Percentiles rank a stretch among this genome's conserved stretches.
Conservation (phyloP, 2,888 invertebrate genomes). For the Antitype chi region DNA sequence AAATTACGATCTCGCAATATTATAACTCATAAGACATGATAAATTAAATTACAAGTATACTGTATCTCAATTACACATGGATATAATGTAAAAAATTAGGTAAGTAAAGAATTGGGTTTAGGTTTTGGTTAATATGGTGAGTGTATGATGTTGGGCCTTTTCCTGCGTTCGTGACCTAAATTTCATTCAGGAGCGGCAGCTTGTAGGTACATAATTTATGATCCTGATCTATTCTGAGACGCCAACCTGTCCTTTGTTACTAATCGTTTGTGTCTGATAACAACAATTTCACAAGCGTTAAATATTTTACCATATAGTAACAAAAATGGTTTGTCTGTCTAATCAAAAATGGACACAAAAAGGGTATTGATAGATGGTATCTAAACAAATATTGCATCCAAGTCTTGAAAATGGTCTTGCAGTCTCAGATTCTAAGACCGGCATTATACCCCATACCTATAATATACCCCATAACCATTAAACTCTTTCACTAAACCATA, state of each 20-base stretch:
- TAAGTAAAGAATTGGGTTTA: conserved; percentile 15
- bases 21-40: not conserved
- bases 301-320: conserved; percentile 41
- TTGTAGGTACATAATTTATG: conserved; percentile 76
- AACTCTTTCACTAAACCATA: not conserved
- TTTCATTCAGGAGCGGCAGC: conserved; percentile 69
- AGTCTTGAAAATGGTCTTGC: not conserved
- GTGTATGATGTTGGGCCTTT: conserved; percentile 53
- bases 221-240: conserved; percentile 69
- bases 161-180: conserved; percentile 71
- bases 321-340: not conserved
- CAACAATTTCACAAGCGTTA: conserved; percentile 22
- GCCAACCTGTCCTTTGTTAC: conserved; percentile 52
- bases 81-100: not conserved
- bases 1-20: conserved; percentile 1
- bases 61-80: not conserved
- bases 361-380: not conserved
- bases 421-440: not conserved
- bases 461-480: not conserved
- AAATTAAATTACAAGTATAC: not conserved
- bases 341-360: not conserved
- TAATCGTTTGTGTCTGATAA: conserved; percentile 35
- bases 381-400: not conserved
- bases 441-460: no score
- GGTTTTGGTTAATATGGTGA: conserved; percentile 26